phyloP scores from a whole-genome alignment of 2,797 vertebrate genomes.

The Ptychadena robeensis region DNA sequence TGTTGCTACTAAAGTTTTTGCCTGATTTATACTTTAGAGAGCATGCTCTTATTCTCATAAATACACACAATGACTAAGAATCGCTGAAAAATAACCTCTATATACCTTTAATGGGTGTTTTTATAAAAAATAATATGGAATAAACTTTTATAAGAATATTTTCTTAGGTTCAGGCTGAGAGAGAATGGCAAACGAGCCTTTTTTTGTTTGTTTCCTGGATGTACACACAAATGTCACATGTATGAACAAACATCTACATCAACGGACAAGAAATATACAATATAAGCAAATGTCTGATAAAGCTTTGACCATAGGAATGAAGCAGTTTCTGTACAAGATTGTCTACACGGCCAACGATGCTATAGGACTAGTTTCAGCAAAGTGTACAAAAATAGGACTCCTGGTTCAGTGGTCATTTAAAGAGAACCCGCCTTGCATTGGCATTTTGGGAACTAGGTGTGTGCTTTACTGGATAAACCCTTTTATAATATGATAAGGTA shows the following conservation, averaged over 20 bases:
- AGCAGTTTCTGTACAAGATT: constrained; percentile 82
- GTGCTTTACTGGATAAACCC: too few relatives aligned
- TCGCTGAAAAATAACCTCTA: background rate
- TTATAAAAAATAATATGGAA: background rate
- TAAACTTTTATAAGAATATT: constrained; percentile 1
- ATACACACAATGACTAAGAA: background rate
- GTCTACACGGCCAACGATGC: constrained; percentile 76
- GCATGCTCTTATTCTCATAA: background rate
- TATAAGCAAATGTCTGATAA: constrained; percentile 65
- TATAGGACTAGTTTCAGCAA: constrained; percentile 71
- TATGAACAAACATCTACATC: constrained; percentile 27
- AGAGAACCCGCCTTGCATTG: background rate
- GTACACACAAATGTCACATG: background rate
- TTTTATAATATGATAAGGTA: too few relatives aligned
- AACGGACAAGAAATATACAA: constrained; percentile 33
- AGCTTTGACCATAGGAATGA: constrained; percentile 70
- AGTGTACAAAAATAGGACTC: constrained; percentile 77
- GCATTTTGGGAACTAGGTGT: background rate
- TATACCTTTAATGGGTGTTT: background rate
- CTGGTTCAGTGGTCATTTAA: constrained; percentile 58
- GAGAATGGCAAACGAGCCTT: background rate
- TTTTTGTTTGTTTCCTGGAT: background rate
- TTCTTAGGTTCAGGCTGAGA: background rate
- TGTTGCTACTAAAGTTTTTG: background rate
- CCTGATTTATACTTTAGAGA: background rate